These are phyloP conservation scores for Nyctalus aviator DNA, from an alignment of 2,797 vertebrate genomes.

Conservation along the genomic window DNA sequence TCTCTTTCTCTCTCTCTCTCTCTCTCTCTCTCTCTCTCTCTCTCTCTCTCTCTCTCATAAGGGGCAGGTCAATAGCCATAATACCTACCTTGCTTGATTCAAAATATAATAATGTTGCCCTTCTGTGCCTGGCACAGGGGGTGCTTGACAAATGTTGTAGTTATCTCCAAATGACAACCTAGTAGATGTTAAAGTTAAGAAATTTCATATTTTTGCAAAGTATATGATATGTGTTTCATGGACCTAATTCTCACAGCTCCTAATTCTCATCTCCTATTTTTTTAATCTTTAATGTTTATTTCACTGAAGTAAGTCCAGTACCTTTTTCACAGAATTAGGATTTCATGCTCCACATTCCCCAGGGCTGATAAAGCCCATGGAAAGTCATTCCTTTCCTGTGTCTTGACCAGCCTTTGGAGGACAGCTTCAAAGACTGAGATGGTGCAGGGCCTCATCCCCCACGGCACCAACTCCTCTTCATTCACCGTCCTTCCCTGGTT, in stretches of 20 bases:
- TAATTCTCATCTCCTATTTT: not conserved
- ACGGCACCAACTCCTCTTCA: not conserved
- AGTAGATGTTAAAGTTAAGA: not conserved
- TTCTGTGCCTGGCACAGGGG: not conserved
- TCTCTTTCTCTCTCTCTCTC: not conserved
- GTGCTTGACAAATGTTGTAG: not conserved
- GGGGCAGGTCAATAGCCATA: not conserved
- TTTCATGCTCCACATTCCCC: not conserved
- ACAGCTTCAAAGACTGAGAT: not conserved
- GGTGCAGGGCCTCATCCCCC: no score
- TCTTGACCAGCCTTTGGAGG: not conserved
- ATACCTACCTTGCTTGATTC: not conserved
- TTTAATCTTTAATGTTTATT: slow-evolving; percentile 33
- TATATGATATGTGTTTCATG: not conserved
- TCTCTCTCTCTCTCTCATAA: not conserved
- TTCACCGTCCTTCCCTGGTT: not conserved
- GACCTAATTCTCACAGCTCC: not conserved
- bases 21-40: not conserved
- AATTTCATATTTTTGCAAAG: not conserved
- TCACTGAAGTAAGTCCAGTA: slow-evolving; percentile 38
- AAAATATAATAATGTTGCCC: not conserved
- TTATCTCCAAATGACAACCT: not conserved
- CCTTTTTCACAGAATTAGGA: slow-evolving; percentile 19
- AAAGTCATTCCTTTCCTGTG: not conserved
- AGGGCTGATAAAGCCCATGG: not conserved